Percentiles rank a stretch among this genome's conserved stretches.
Evolutionary conservation across 2,888 invertebrate species (phyloP).

Genomic region (Gryllus longicercus): DNA sequence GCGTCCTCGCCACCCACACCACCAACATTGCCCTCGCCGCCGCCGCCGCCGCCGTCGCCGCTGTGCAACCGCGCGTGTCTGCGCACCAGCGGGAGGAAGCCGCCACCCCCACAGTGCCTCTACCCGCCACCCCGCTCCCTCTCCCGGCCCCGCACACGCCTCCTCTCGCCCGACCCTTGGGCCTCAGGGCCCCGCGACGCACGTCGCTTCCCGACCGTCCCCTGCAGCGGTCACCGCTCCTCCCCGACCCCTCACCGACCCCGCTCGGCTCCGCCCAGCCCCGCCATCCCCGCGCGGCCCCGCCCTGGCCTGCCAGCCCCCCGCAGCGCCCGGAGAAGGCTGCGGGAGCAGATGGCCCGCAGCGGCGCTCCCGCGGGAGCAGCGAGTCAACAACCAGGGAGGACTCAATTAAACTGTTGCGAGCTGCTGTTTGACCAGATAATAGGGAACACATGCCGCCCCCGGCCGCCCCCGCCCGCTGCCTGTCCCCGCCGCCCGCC

Average conservation of each 20-base stretch:
- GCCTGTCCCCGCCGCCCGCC: background rate
- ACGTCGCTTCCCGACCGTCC: background rate
- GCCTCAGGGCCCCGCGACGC: background rate
- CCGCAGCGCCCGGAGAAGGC: background rate
- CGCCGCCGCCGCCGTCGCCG: background rate
- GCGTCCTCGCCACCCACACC: too few relatives aligned
- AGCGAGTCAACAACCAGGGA: constrained; percentile 30
- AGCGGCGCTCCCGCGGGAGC: constrained; percentile 28
- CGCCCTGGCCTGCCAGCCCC: background rate
- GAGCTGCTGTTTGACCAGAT: constrained; percentile 32
- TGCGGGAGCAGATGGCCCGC: background rate
- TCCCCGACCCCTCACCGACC: background rate
- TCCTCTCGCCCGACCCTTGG: background rate
- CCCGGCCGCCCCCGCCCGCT: background rate
- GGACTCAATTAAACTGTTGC: constrained; percentile 34
- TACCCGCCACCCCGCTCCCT: background rate
- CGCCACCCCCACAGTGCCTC: background rate
- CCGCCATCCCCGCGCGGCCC: background rate
- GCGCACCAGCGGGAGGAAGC: background rate
- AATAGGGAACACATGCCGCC: constrained; percentile 25
- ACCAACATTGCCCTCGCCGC: background rate
- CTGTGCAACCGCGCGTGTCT: background rate
- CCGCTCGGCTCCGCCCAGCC: background rate
- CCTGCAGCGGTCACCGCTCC: background rate
- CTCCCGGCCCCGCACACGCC: background rate